Percentiles rank a stretch among this genome's conserved stretches.
phyloP scores from a whole-genome alignment of 2,888 invertebrate species.

The Eupithecia pulchellata region DNA sequence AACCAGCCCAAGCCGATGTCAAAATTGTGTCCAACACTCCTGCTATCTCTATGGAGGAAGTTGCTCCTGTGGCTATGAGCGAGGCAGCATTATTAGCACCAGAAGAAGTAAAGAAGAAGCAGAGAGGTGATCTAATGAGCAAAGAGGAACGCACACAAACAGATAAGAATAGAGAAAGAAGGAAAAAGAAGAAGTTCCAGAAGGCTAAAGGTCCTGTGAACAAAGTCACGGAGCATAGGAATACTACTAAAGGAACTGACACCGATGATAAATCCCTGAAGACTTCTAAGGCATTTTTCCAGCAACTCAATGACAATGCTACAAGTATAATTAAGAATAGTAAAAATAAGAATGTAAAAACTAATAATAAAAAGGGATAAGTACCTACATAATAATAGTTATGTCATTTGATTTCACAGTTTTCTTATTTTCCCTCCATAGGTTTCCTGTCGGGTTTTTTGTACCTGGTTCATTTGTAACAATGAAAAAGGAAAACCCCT shows the following conservation, averaged over 20 bases:
- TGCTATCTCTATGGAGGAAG: slow-evolving; percentile 97
- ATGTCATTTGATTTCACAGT: background rate
- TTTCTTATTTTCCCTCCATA: background rate
- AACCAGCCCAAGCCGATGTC: slow-evolving; percentile 92
- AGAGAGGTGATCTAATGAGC: slow-evolving; percentile 85
- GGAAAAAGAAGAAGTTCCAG: slow-evolving; percentile 94
- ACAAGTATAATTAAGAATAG: slow-evolving; percentile 71
- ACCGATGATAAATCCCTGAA: slow-evolving; percentile 86
- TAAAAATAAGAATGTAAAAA: slow-evolving; percentile 68
- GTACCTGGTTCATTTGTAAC: no score
- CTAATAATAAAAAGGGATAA: slow-evolving; percentile 66
- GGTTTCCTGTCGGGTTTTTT: no score
- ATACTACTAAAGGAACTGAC: slow-evolving; percentile 85
- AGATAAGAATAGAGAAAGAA: slow-evolving; percentile 94
- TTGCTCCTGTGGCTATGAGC: slow-evolving; percentile 95
- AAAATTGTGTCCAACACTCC: slow-evolving; percentile 96
- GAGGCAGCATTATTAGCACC: slow-evolving; percentile 95
- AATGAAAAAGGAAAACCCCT: no score
- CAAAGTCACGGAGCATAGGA: slow-evolving; percentile 80
- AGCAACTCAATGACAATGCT: slow-evolving; percentile 91
- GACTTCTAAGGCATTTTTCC: slow-evolving; percentile 92
- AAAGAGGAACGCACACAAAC: slow-evolving; percentile 93
- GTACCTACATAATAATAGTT: no score
- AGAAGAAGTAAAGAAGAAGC: slow-evolving; percentile 92
- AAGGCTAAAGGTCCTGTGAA: slow-evolving; percentile 74